A percentile compares a stretch with the other conserved stretches of the same genome.
Evolutionary conservation across 2,888 invertebrate species (phyloP).

Genomic region (Caenorhabditis sp.): DNA sequence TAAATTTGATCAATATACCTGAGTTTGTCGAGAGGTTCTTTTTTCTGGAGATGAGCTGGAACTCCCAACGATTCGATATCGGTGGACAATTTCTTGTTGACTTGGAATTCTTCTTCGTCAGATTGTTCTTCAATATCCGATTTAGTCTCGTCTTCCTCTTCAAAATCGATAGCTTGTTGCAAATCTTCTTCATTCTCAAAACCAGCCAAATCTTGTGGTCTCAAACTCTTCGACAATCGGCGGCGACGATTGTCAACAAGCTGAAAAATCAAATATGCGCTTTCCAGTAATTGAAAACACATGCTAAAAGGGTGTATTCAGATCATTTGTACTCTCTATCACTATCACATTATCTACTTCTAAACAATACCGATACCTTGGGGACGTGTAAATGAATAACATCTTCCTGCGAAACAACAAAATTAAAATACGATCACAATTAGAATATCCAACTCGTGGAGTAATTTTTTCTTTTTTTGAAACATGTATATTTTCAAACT

Average conservation of each 20-base stretch:
- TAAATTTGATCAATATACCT: constrained; percentile 33
- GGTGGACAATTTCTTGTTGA: constrained; percentile 3
- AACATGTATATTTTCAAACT: too few relatives aligned
- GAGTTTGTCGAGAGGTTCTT: constrained; percentile 68
- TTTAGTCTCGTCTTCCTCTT: constrained; percentile 46
- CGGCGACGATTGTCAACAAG: constrained; percentile 51
- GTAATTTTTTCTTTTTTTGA: too few relatives aligned
- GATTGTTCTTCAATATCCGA: constrained; percentile 74
- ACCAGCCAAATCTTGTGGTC: constrained; percentile 64
- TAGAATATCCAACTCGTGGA: not conserved
- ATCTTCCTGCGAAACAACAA: constrained; percentile 24
- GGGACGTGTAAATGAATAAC: constrained; percentile 30
- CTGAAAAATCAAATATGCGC: constrained; percentile 24
- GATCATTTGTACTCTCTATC: constrained; percentile 10
- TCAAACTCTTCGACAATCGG: constrained; percentile 61
- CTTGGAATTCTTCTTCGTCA: constrained; percentile 74
- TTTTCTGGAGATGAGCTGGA: constrained; percentile 45
- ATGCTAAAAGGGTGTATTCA: not conserved
- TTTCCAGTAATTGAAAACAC: too few relatives aligned
- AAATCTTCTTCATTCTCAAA: constrained; percentile 67
- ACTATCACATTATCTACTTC: constrained; percentile 36
- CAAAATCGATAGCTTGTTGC: constrained; percentile 43
- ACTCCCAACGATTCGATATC: constrained; percentile 68
- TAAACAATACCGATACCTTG: constrained; percentile 40
- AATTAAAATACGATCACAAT: not conserved